Evolutionary conservation across 2,888 invertebrate genomes (phyloP), one percentile per base, ranked within the genome.

Genomic region (Copidosoma aretas): DNA sequence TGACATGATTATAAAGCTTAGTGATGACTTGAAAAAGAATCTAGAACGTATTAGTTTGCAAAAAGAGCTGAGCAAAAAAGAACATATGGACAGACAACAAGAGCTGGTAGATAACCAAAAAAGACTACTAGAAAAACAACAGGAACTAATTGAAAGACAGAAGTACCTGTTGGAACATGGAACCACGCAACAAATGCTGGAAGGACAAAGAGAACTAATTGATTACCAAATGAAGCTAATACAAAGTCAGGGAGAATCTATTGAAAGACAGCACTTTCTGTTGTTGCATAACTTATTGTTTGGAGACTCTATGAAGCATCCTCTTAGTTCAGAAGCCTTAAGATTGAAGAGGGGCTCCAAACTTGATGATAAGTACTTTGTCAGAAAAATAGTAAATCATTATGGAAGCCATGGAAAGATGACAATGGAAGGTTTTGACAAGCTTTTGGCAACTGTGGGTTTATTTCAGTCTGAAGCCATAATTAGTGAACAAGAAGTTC

Each of bases 391-490:
- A 65, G 92, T 93, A 80, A 84, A 86, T 53, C 84, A 87, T 77
- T 92, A 89, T 77, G 91, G 91, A 0, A 88, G 91, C 77, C 88
- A 87, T 0, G 85, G 86, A 10, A 87, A 85, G 51, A 87, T 90
- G 84, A 89, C 89, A 14, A 88, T 92, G 84, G 87, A 87, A 5
- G 91, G 90, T n/a, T 92, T 93, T 76, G 89, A 90, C 73, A 87
- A 84, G 63, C 87, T 93, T 85, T 84, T 93, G 14, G 84, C 85
- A 61, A 88, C 86, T 54, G 77, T 91, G 73, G 87, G 89, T 21
- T 82, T 91, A 4, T 82, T 86, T 64, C 86, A 86, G 69, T 80
- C 90, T 72, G 80, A 88, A 24, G 81, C 84, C 15, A 86, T 86
- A 19, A 84, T 85, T 0, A 71, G 64, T 61, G 76, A 80, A 80